These are phyloP conservation scores for Caenorhabditis angaria DNA, from an alignment of 2,888 invertebrate species.

Conservation along the genomic window DNA sequence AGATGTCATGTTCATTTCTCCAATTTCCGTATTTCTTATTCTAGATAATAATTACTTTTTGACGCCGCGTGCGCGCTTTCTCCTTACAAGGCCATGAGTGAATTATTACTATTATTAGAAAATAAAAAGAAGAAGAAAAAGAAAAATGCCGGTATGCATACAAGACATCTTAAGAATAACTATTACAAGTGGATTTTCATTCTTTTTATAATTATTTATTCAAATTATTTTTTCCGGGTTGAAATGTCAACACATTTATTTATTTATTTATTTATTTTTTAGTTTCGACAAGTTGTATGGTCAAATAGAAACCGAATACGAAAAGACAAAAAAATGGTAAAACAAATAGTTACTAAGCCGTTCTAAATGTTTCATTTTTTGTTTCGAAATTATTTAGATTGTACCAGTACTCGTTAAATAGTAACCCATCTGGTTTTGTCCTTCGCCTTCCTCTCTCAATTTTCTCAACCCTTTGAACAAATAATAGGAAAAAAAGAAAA, in stretches of 20 bases:
- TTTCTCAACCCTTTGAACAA: constrained; percentile 3
- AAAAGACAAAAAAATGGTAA: not conserved
- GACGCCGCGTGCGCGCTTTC: not conserved
- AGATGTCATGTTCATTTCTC: not conserved
- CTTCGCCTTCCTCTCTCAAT: not conserved
- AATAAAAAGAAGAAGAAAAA: too few species aligned
- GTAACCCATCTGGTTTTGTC: constrained; percentile 2
- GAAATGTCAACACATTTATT: too few species aligned
- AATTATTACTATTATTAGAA: constrained; percentile 2
- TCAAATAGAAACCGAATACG: not conserved
- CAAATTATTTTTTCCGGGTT: not conserved
- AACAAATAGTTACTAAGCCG: not conserved
- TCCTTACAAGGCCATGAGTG: constrained; percentile 1
- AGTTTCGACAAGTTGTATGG: not conserved
- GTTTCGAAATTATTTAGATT: not conserved
- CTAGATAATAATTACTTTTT: constrained; percentile 2
- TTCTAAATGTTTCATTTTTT: not conserved
- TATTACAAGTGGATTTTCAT: constrained; percentile 1
- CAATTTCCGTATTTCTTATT: not conserved
- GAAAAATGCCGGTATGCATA: constrained; percentile 1
- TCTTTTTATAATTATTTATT: not conserved
- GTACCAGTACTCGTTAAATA: not conserved
- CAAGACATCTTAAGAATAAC: not conserved
- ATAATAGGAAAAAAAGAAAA: not conserved
- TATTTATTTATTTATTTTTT: not conserved